Percentiles rank a stretch among this genome's conserved stretches.
Conservation (phyloP, 2,888 invertebrate species). For the Isoperla grammatica region DNA sequence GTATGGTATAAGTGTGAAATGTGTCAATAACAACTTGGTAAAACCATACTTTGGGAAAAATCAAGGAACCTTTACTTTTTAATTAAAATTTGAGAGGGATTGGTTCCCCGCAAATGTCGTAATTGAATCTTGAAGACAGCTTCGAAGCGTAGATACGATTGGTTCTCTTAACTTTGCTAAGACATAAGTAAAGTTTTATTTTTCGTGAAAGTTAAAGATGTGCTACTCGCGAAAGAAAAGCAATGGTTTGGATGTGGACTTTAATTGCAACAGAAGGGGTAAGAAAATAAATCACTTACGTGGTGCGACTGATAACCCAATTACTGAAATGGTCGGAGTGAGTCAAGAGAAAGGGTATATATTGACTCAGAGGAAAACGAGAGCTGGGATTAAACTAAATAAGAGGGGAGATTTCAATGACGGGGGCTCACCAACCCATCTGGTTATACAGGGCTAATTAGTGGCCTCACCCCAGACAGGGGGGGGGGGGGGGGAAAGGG, state of each 20-base stretch:
- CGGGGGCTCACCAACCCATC: slow-evolving; percentile 3
- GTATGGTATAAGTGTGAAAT: too few relatives aligned
- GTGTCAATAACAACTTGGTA: too few relatives aligned
- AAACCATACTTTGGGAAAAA: too few relatives aligned
- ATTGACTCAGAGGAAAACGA: slow-evolving; percentile 14
- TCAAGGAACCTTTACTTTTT: too few relatives aligned
- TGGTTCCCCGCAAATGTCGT: too few relatives aligned
- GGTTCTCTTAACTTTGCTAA: too few relatives aligned
- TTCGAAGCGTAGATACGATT: too few relatives aligned
- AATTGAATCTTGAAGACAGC: too few relatives aligned
- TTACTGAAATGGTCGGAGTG: slow-evolving; percentile 22
- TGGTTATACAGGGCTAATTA: slow-evolving; percentile 9
- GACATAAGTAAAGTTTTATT: background rate
- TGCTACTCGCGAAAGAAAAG: background rate
- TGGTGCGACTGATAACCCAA: slow-evolving; percentile 27
- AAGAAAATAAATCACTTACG: slow-evolving; percentile 26
- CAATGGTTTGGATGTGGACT: background rate
- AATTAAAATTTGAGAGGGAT: too few relatives aligned
- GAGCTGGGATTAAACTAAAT: background rate
- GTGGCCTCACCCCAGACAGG: background rate
- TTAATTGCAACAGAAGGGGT: slow-evolving; percentile 23
- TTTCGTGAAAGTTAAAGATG: slow-evolving; percentile 3
- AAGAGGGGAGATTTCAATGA: slow-evolving; percentile 9
- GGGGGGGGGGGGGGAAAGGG: background rate
- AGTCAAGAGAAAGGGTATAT: slow-evolving; percentile 4